Evolutionary conservation across 2,797 vertebrate genomes (phyloP).

Genomic region (Rhyacichthys aspro): DNA sequence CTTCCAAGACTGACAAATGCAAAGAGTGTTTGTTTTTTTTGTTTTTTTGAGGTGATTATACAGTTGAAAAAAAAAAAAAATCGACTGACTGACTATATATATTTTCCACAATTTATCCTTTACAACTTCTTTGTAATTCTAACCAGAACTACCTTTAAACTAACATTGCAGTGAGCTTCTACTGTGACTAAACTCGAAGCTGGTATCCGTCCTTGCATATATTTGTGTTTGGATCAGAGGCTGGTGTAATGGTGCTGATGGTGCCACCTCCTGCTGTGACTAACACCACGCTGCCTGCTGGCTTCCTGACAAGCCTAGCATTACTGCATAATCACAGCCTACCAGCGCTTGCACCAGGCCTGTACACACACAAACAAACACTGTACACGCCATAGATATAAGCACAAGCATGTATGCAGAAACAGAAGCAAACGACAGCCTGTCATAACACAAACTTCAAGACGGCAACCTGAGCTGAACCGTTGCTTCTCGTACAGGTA

Average conservation of each 20-base stretch:
- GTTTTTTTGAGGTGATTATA: no score
- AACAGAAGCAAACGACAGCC: conserved; percentile 34
- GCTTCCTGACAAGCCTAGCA: conserved; percentile 71
- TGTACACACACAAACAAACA: conserved; percentile 27
- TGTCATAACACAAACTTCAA: conserved; percentile 24
- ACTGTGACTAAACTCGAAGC: conserved; percentile 25
- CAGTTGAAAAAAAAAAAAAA: no score
- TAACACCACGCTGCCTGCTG: conserved; percentile 75
- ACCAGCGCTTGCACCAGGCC: conserved; percentile 43
- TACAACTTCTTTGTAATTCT: no score
- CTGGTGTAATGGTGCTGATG: conserved; percentile 61
- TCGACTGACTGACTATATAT: no score
- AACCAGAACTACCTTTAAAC: no score
- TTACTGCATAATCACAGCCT: conserved; percentile 70
- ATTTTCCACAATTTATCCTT: no score
- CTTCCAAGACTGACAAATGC: no score
- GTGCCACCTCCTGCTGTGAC: conserved; percentile 61
- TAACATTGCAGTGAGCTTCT: neutral
- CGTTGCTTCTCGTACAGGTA: conserved; percentile 14
- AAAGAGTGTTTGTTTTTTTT: no score
- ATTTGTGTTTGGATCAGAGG: conserved; percentile 49
- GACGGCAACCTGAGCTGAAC: conserved; percentile 5
- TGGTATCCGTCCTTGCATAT: conserved; percentile 49
- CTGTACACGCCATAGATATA: conserved; percentile 11
- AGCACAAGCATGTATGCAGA: conserved; percentile 3